Evolutionary conservation across 2,888 invertebrate genomes (phyloP).

Genomic region (Apotomis betuletana): DNA sequence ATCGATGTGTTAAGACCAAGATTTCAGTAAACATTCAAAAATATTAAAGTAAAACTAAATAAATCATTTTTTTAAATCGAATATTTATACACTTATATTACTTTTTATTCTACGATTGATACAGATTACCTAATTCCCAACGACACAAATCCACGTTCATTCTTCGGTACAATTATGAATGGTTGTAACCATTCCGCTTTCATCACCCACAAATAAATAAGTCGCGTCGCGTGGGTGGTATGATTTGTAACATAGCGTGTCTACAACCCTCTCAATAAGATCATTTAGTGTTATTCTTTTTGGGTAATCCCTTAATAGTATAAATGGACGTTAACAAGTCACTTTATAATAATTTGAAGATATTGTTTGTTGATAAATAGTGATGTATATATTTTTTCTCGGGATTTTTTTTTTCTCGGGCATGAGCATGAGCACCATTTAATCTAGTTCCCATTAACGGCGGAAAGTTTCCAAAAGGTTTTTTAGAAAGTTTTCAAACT

Average conservation of each 20-base stretch:
- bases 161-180: constrained; percentile 22
- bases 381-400: constrained; percentile 16
- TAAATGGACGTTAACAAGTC: constrained; percentile 42
- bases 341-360: constrained; percentile 39
- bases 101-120: too few species aligned
- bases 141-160: background rate
- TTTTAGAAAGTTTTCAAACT: too few species aligned
- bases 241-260: constrained; percentile 39
- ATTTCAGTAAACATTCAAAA: too few species aligned
- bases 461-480: too few species aligned
- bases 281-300: constrained; percentile 40
- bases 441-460: too few species aligned
- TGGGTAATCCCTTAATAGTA: constrained; percentile 41
- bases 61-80: too few species aligned
- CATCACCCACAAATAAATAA: constrained; percentile 36
- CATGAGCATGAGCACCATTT: too few species aligned
- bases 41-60: too few species aligned
- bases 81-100: too few species aligned
- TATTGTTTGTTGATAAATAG: constrained; percentile 40
- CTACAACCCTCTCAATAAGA: constrained; percentile 39
- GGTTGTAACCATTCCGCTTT: constrained; percentile 18
- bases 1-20: too few species aligned
- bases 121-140: too few species aligned
- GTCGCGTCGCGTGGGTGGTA: constrained; percentile 39
- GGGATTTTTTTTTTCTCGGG: background rate